A percentile compares a stretch with the other conserved stretches of the same genome.
These are phyloP conservation scores for Ptiloglossa arizonensis DNA, from an alignment of 1,140 invertebrate genomes.

Conservation along the genomic window DNA sequence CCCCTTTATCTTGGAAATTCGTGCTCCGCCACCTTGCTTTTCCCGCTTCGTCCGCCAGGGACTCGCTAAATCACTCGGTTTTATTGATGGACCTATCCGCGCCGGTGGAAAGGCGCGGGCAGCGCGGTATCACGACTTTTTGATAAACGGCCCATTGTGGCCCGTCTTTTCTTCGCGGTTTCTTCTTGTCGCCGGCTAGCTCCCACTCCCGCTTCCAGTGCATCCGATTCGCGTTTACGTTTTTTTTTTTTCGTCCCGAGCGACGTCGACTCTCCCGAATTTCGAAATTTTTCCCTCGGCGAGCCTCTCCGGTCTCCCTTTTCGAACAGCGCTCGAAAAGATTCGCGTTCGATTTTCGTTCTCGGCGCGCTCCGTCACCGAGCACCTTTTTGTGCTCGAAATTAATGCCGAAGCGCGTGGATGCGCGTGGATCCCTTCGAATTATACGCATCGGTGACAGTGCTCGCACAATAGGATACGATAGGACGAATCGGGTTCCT, in stretches of 20 bases:
- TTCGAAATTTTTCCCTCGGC: neutral
- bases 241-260: neutral
- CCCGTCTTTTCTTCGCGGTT: constrained; percentile 62
- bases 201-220: neutral
- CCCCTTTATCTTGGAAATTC: constrained; percentile 76
- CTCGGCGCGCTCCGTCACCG: neutral
- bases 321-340: neutral
- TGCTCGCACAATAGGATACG: constrained; percentile 70
- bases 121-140: constrained; percentile 58
- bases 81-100: constrained; percentile 72
- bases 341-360: constrained; percentile 15
- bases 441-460: constrained; percentile 74
- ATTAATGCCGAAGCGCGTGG: constrained; percentile 72
- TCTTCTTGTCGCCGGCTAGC: constrained; percentile 47
- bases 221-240: constrained; percentile 39
- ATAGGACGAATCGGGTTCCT: constrained; percentile 70
- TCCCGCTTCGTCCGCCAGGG: constrained; percentile 38
- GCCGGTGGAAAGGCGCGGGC: constrained; percentile 53
- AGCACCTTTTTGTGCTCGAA: constrained; percentile 24
- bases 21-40: constrained; percentile 54
- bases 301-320: neutral
- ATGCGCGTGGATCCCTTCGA: constrained; percentile 66
- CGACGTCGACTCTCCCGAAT: neutral
- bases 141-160: constrained; percentile 75
- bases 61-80: constrained; percentile 73